Base-by-base conservation (phyloP, 53 echinoderm and acorn worm genomes). In the Temnopleurus reevesii region DNA sequence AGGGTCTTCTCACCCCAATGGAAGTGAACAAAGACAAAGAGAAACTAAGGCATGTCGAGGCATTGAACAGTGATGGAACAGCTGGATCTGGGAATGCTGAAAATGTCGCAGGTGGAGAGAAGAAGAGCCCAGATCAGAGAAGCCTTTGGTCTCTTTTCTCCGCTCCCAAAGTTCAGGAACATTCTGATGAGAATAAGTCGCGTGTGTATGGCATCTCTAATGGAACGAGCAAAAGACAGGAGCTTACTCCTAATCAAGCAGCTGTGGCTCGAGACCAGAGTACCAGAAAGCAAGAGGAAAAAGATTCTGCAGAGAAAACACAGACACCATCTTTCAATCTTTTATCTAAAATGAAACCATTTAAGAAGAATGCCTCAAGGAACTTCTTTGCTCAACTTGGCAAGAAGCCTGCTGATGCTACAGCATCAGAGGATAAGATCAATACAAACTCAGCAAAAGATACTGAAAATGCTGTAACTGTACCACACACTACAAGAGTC, bases 71-170 rank as follows among this genome's bases (percentile, higher is more conserved):
- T 35, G 57, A 55, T 21, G 55, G 41, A 4, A 81, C 10, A 29
- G 53, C 28, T 15, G 7, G 19, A 53, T 45, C 9, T 0, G 33
- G 15, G 18, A 28, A 53, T 53, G 5, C 33, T 13, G 19, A 23
- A 30, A 53, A 81, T 49, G 81, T 5, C 5, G 31, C 81, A 9
- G 15, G 19, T 15, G 28, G 53, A 46, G 86, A 64, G 8, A 86
- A 46, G 86, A 86, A 86, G 44, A 63, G 19, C 27, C 46, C 45
- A 28, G 86, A 86, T 5, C 61, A 86, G n/a, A 47, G 86, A 38
- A 86, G 86, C 49, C 64, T 86, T 7, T 86, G 86, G 86, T 86
- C 86, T 13, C 26, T 86, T 19, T 86, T 86, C 46, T 36, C 61
- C 10, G 26, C 86, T 45, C 86, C 86, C 0, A 86, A 86, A 60